Percentiles rank a stretch among this genome's conserved stretches.
Conservation (phyloP, 2,797 vertebrate genomes). For the Melanotaenia maccullochi region DNA sequence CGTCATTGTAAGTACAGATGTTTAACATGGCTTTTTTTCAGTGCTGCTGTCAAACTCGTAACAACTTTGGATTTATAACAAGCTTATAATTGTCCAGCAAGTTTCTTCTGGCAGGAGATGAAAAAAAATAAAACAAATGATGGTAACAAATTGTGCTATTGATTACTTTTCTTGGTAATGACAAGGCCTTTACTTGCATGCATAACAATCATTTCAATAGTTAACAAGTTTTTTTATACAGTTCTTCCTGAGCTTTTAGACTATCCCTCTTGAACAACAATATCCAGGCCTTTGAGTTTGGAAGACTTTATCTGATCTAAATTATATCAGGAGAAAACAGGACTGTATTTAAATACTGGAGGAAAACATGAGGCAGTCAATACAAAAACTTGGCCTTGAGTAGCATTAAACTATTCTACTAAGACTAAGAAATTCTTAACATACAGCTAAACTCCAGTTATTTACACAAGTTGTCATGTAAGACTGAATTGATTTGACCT, state of each 20-base stretch:
- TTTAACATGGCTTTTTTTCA: too few relatives aligned
- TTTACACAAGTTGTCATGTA: neutral
- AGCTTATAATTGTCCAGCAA: neutral
- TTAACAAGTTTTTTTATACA: too few relatives aligned
- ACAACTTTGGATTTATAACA: neutral
- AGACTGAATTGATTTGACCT: neutral
- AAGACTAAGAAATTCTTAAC: neutral
- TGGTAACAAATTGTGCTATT: neutral
- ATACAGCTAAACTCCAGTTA: neutral
- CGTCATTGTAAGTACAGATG: constrained; percentile 12
- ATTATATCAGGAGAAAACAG: too few relatives aligned
- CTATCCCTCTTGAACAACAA: neutral
- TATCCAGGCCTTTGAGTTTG: neutral
- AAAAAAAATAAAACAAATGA: neutral
- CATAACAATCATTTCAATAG: neutral
- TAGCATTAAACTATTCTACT: neutral
- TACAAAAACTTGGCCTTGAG: neutral
- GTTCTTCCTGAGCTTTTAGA: too few relatives aligned
- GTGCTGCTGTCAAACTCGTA: too few relatives aligned
- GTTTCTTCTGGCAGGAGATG: neutral
- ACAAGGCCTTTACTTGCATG: neutral
- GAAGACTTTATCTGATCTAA: neutral
- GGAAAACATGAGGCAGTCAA: neutral
- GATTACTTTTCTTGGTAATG: neutral
- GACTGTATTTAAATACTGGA: neutral